phyloP scores from a whole-genome alignment of 2,113 vertebrate genomes.

The Thunnus thynnus region DNA sequence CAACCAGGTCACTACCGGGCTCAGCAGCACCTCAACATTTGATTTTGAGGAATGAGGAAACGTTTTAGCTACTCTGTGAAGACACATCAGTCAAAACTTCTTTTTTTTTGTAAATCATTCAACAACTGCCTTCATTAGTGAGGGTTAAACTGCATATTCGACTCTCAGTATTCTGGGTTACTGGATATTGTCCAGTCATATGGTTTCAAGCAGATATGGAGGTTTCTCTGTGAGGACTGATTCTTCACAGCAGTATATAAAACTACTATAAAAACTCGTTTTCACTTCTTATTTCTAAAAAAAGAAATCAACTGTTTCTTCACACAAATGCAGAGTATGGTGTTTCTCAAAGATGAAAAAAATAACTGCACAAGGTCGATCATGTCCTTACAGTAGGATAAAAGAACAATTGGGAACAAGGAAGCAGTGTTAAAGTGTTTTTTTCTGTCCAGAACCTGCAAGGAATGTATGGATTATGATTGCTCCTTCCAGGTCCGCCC shows the following conservation, averaged over 20 bases:
- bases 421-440: not conserved
- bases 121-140: not conserved
- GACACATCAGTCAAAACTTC: not conserved
- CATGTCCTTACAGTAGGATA: not conserved
- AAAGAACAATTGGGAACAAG: not conserved
- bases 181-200: not conserved
- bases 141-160: not conserved
- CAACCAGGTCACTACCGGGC: not conserved
- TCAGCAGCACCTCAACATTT: not conserved
- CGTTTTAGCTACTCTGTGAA: not conserved
- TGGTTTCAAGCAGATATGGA: not conserved
- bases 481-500: too few relatives aligned
- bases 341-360: slow-evolving; percentile 7
- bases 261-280: not conserved
- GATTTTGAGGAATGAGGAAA: not conserved
- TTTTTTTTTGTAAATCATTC: not conserved
- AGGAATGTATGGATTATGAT: not conserved
- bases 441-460: not conserved
- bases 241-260: not conserved
- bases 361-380: not conserved
- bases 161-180: not conserved
- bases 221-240: not conserved
- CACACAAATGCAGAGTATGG: not conserved
- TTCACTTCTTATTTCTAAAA: not conserved
- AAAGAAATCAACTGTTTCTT: too few relatives aligned